Conservation (phyloP, 2,797 vertebrate genomes). For the Margarornis squamiger region DNA sequence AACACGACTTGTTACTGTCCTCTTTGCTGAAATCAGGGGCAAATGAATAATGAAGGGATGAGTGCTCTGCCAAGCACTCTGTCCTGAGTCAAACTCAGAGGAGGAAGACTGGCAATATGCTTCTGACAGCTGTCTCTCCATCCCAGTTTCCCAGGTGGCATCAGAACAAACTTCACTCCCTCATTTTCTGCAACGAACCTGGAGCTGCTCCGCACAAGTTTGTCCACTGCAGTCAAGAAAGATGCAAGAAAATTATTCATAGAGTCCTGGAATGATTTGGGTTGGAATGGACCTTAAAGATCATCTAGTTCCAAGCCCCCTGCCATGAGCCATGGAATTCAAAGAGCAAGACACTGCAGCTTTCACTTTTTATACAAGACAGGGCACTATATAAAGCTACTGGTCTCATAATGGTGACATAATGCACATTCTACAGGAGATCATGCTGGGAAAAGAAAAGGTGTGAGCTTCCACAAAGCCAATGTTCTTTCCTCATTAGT, state of each 20-base stretch:
- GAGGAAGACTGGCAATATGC: background rate
- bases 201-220: background rate
- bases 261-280: background rate
- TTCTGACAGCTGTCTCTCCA: background rate
- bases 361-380: background rate
- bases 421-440: background rate
- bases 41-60: background rate
- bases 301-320: background rate
- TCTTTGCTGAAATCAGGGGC: background rate
- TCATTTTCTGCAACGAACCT: background rate
- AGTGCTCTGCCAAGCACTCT: background rate
- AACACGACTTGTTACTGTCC: background rate
- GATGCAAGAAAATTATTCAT: background rate
- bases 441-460: conserved; percentile 40
- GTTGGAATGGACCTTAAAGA: background rate
- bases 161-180: background rate
- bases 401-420: background rate
- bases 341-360: background rate
- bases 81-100: background rate
- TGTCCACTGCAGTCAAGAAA: background rate
- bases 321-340: background rate
- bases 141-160: background rate
- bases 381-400: background rate
- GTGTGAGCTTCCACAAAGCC: background rate
- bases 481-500: background rate